Base-by-base conservation (phyloP, 2,797 vertebrate species). In the Moxostoma hubbsi region DNA sequence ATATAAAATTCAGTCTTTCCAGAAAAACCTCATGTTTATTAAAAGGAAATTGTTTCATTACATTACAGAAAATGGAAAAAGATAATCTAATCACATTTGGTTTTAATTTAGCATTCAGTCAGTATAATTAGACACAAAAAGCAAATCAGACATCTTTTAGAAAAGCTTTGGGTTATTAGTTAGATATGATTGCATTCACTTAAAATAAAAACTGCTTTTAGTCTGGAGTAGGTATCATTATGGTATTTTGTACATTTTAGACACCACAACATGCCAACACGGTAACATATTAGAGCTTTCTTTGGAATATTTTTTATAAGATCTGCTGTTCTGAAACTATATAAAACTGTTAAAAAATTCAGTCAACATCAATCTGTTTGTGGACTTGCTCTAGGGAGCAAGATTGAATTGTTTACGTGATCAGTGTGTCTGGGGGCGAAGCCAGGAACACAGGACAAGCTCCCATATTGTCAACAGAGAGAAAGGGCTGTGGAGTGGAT, bases 361-460 rank as follows among this genome's bases (percentile, higher is more conserved):
- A 62, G 36, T 45, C 57, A 47, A 13, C 66, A 15, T 55, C 58
- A 45, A 45, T 61, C 49, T 61, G 66, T 47, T 78, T 54, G 75
- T 70, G 59, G 66, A 78, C 75, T 78, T 78, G 75, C 75, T 70
- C 58, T 63, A 46, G 75, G 75, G 66, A 78, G 66, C 58, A 47
- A 58, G 66, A 70, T 63, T 70, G 57, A 78, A 78, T 54, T 70
- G 75, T 78, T 78, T 66, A 78, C 75, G 70, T 78, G 75, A 78
- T 53, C 75, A 62, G 66, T 70, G 69, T 77, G 75, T 70, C 65
- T 70, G 36, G 49, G 64, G 66, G 49, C 58, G 4, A 47, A 70
- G 75, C 47, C 75, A 61, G 58, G 61, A 77, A 70, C 64, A 77
- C 75, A 0, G 55, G 70, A 45, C 75, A 70, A 18, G 24, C 64